Conservation (phyloP, 2,888 invertebrate genomes). For the Encarsia formosa region DNA sequence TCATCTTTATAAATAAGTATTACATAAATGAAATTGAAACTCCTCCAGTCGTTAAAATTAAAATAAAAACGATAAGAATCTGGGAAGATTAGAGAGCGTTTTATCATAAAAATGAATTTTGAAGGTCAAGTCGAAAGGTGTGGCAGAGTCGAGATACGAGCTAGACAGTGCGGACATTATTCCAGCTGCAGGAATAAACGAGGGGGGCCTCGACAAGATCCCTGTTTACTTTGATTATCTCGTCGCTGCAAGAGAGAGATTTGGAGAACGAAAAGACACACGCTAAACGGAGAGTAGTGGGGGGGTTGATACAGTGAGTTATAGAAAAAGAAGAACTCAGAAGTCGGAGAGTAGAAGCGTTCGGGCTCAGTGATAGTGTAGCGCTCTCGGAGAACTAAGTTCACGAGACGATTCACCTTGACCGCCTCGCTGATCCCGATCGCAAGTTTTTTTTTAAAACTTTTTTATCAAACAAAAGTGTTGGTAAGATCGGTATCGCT, state of each 20-base stretch:
- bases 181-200: neutral
- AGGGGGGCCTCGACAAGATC: too few relatives aligned
- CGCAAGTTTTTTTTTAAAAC: too few relatives aligned
- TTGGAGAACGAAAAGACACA: constrained; percentile 1
- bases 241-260: constrained; percentile 2
- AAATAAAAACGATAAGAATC: too few relatives aligned
- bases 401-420: neutral
- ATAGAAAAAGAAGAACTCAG: constrained; percentile 6
- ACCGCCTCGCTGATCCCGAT: neutral
- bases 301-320: neutral
- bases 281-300: neutral
- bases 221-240: constrained; percentile 19
- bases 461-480: too few relatives aligned
- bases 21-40: too few relatives aligned
- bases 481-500: neutral
- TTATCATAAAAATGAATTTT: too few relatives aligned
- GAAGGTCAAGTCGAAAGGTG: too few relatives aligned
- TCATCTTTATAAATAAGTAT: too few relatives aligned
- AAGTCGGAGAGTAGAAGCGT: constrained; percentile 14
- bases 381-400: neutral
- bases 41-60: too few relatives aligned
- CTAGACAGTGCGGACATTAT: too few relatives aligned
- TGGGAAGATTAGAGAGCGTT: too few relatives aligned
- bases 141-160: too few relatives aligned
- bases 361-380: constrained; percentile 14